Conservation (phyloP, 2,113 vertebrate genomes). For the Chaetodon auriga region DNA sequence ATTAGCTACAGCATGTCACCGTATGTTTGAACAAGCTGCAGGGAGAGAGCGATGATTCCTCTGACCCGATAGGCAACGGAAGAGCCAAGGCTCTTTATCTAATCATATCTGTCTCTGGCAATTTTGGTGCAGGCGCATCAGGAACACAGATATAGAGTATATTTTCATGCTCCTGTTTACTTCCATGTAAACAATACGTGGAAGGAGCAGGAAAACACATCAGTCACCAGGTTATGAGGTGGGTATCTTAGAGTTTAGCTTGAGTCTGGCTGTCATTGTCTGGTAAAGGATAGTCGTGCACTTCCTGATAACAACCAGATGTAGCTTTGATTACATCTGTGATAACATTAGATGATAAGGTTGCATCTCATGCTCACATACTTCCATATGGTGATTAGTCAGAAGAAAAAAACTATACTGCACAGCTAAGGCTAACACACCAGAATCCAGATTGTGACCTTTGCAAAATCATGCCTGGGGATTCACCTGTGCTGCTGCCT, state of each 20-base stretch:
- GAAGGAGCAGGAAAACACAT: conserved; percentile 30
- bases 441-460: too few species aligned
- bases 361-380: background rate
- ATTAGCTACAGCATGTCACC: conserved; percentile 26
- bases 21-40: conserved; percentile 27
- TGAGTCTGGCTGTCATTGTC: background rate
- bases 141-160: conserved; percentile 16
- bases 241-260: conserved; percentile 9
- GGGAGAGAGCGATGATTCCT: conserved; percentile 11
- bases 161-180: conserved; percentile 14
- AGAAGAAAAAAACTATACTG: too few species aligned
- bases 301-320: conserved; percentile 6
- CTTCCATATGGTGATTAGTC: background rate
- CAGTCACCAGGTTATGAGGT: conserved; percentile 20
- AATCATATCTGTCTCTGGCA: conserved; percentile 48
- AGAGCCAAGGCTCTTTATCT: conserved; percentile 9
- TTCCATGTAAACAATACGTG: conserved; percentile 22
- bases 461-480: background rate
- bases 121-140: conserved; percentile 53
- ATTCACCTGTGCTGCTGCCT: conserved; percentile 82
- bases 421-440: too few species aligned
- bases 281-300: background rate
- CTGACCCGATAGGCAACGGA: conserved; percentile 8
- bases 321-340: background rate
- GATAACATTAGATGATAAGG: background rate